Percentiles rank a stretch among this genome's conserved stretches.
Conservation (phyloP, 2,797 vertebrate species). For the Hippocampus kuda region DNA sequence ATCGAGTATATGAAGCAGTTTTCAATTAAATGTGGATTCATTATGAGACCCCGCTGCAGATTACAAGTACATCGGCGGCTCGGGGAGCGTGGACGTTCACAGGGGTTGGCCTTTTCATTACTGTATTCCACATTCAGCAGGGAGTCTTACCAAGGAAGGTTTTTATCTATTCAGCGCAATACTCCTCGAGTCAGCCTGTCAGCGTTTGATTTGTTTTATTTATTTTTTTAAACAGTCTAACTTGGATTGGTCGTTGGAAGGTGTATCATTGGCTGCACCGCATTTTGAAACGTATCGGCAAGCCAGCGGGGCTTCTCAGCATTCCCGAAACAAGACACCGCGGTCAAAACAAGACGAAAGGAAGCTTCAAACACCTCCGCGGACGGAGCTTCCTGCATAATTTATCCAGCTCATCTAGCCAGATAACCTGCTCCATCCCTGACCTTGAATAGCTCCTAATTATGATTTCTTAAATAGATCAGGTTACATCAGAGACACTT, state of each 20-base stretch:
- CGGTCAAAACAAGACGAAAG: slow-evolving; percentile 26
- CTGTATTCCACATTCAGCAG: neutral
- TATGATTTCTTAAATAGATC: slow-evolving; percentile 32
- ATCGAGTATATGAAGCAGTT: slow-evolving; percentile 17
- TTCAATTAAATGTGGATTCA: slow-evolving; percentile 17
- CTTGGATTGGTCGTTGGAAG: neutral
- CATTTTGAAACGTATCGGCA: neutral
- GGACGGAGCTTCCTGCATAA: slow-evolving; percentile 31
- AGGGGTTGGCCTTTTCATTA: slow-evolving; percentile 3
- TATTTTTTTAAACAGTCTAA: neutral
- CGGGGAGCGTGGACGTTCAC: neutral
- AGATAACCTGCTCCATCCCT: slow-evolving; percentile 25
- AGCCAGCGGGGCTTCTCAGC: neutral
- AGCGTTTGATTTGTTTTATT: neutral
- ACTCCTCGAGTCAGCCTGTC: neutral
- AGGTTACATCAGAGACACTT: slow-evolving; percentile 13
- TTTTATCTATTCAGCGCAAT: neutral
- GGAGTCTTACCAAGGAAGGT: neutral
- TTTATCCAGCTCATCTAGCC: slow-evolving; percentile 34
- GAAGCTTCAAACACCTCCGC: slow-evolving; percentile 36
- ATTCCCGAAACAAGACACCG: slow-evolving; percentile 11
- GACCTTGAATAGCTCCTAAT: slow-evolving; percentile 36
- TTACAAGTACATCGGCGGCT: neutral
- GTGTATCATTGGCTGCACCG: neutral
- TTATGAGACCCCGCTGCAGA: neutral